These are phyloP conservation scores for Macrophya alboannulata DNA, from an alignment of 2,888 invertebrate species.

Conservation along the genomic window DNA sequence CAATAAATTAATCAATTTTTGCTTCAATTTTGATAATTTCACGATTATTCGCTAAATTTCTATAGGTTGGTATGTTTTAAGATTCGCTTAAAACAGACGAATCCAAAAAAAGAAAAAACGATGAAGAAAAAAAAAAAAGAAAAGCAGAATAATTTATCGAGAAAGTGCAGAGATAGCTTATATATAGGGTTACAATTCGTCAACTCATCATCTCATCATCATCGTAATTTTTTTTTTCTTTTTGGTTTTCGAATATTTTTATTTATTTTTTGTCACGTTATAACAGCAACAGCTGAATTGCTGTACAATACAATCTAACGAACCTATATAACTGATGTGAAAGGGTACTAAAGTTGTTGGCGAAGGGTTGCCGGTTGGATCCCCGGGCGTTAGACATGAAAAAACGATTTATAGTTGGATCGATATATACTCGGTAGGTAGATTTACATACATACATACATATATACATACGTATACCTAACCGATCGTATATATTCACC, in stretches of 20 bases:
- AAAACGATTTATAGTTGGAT: constrained; percentile 31
- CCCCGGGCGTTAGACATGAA: constrained; percentile 12
- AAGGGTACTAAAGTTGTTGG: constrained; percentile 39
- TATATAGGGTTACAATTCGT: not conserved
- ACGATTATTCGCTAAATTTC: not conserved
- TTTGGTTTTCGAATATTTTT: not conserved
- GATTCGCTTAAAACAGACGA: not conserved
- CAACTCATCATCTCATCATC: not conserved
- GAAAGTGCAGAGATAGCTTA: not conserved
- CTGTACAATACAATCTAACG: constrained; percentile 41
- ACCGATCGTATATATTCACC: not conserved
- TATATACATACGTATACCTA: too few relatives aligned
- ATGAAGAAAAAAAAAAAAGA: not conserved
- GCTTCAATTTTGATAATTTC: not conserved
- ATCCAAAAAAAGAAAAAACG: not conserved
- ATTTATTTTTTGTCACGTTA: not conserved
- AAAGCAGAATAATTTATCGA: not conserved
- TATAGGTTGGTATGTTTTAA: not conserved
- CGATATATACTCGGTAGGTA: constrained; percentile 17
- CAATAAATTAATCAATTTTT: not conserved
- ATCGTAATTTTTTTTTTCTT: not conserved
- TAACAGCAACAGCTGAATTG: constrained; percentile 47
- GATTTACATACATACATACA: not conserved
- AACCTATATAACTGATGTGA: constrained; percentile 33
- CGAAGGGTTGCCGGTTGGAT: constrained; percentile 33